Base-by-base conservation (phyloP, 2,113 vertebrate genomes). In the Gasterosteus aculeatus region DNA sequence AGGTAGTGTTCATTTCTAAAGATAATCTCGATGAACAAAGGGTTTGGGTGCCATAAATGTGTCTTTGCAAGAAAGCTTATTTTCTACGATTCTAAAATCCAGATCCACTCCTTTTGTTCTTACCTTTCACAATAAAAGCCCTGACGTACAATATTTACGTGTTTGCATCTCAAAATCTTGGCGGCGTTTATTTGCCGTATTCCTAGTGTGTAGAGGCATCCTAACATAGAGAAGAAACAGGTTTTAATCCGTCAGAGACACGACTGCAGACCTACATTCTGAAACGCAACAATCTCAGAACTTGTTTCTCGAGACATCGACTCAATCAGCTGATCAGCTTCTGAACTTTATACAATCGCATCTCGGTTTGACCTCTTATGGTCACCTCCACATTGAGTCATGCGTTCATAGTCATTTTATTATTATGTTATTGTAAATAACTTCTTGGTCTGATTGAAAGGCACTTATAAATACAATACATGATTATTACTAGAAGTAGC, bases 241-340 rank as follows among this genome's bases (percentile, higher is more conserved):
- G 7, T 68, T 26, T 44, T 29, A 71, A 26, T 81, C 83, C 69
- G 26, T 39, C 38, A 9, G 57, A 71, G 66, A 51, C 35, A 49
- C 29, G n/a, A 59, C 59, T 68, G 44, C 33, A 71, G 56, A 49
- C 35, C 60, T 71, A 68, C 61, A 75, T 29, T 47, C 39, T 18
- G 10, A 63, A 68, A 54, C 49, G 35, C 26, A 53, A 33, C 4
- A 38, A 22, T 18, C 15, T 59, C 42, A 51, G n/a, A n/a, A 51
- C 47, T 19, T 47, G 12, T 44, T 44, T 33, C 3, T 33, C 10
- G 5, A 44, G 42, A 44, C 46, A 47, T 16, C 46, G 2, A 1
- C 33, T 33, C 33, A 33, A 33, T 33, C 33, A 33, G 33, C 33
- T 33, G 33, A 3, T 1, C 42, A 14, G 41, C 11, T 15, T 3